Conservation (phyloP, 2,113 vertebrate species). For the Hippocampus barbouri region DNA sequence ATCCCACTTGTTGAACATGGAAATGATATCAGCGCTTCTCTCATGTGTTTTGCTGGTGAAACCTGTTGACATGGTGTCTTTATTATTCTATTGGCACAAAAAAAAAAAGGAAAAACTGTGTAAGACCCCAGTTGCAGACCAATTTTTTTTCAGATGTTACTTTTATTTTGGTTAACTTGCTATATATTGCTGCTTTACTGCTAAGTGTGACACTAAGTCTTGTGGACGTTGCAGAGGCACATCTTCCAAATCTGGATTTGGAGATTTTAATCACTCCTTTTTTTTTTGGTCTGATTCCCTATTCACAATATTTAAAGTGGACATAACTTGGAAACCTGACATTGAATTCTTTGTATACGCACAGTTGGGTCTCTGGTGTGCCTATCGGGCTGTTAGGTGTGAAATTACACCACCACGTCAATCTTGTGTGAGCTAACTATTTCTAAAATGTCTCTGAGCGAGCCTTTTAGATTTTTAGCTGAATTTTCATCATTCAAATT, state of each 20-base stretch:
- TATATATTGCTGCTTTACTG: conserved; percentile 14
- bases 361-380: neutral
- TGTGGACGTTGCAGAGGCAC: conserved; percentile 7
- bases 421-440: neutral
- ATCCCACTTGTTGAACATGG: conserved; percentile 1
- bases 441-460: neutral
- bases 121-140: conserved; percentile 11
- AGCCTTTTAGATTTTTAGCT: neutral
- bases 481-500: neutral
- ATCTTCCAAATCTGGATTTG: neutral
- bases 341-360: neutral
- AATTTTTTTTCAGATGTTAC: conserved; percentile 1
- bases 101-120: neutral
- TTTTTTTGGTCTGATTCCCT: neutral
- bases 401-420: neutral
- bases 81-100: conserved; percentile 4
- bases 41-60: neutral
- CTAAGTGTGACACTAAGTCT: conserved; percentile 18
- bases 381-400: neutral
- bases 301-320: neutral
- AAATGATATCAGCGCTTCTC: neutral
- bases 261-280: neutral
- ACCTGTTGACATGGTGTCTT: neutral
- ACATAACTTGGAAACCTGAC: neutral
- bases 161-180: conserved; percentile 19